Evolutionary conservation across 2,888 invertebrate species (phyloP).

Genomic region (Apodemia zela): DNA sequence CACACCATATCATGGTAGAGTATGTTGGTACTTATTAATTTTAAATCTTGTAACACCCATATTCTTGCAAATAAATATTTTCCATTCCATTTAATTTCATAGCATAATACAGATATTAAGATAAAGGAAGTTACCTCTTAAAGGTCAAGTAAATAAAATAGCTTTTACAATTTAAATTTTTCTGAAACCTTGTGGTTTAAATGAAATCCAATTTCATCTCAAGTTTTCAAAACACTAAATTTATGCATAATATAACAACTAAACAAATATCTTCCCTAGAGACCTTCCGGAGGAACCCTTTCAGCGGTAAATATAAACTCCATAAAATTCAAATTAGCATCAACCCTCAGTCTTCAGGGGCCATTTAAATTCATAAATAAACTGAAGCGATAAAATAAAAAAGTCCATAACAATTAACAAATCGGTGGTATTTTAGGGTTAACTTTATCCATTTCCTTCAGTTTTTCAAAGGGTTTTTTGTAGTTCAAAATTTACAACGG

Average conservation of each 20-base stretch:
- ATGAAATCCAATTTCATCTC: background rate
- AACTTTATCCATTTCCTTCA: slow-evolving; percentile 67
- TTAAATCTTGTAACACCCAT: too few relatives aligned
- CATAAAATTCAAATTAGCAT: slow-evolving; percentile 76
- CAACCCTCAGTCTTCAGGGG: slow-evolving; percentile 63
- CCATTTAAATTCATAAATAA: slow-evolving; percentile 77
- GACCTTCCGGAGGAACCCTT: slow-evolving; percentile 43
- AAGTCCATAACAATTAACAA: slow-evolving; percentile 76
- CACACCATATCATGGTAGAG: too few relatives aligned
- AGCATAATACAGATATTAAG: too few relatives aligned
- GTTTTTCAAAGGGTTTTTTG: slow-evolving; percentile 42
- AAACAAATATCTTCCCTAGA: slow-evolving; percentile 43
- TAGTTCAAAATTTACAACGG: slow-evolving; percentile 48
- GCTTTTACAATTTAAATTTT: too few relatives aligned
- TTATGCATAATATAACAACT: slow-evolving; percentile 37
- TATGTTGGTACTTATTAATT: too few relatives aligned
- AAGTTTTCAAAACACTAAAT: slow-evolving; percentile 9
- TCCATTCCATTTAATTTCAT: too few relatives aligned
- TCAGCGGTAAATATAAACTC: slow-evolving; percentile 63
- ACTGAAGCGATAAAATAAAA: slow-evolving; percentile 46
- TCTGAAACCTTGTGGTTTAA: background rate
- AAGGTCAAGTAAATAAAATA: too few relatives aligned
- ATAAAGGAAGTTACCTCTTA: too few relatives aligned
- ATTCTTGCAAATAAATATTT: too few relatives aligned
- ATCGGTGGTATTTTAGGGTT: slow-evolving; percentile 68